A percentile compares a stretch with the other conserved stretches of the same genome.
Conservation (phyloP, 2,797 vertebrate genomes). For the Buceros bicornis region DNA sequence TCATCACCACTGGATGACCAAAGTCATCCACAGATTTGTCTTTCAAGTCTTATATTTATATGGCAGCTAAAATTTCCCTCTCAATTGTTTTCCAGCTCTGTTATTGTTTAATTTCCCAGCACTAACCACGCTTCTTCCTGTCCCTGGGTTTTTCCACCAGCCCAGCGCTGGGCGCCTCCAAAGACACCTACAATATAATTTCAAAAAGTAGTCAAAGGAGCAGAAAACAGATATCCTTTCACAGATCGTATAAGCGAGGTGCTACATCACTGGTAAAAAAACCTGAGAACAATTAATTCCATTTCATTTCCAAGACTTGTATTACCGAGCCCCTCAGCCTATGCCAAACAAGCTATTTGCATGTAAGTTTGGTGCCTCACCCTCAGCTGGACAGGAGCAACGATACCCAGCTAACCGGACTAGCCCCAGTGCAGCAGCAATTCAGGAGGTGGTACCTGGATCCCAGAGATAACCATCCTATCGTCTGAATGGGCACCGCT, state of each 20-base stretch:
- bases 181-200: neutral
- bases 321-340: neutral
- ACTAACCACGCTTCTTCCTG: neutral
- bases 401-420: neutral
- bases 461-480: neutral
- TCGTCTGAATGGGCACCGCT: rapidly evolving
- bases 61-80: neutral
- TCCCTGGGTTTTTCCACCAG: neutral
- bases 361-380: neutral
- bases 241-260: neutral
- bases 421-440: neutral
- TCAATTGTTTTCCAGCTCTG: neutral
- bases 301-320: neutral
- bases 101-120: neutral
- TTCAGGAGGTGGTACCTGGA: neutral
- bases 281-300: neutral
- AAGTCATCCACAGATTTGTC: neutral
- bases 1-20: neutral
- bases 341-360: neutral
- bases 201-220: neutral
- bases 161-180: neutral
- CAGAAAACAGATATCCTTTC: neutral
- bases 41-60: neutral
- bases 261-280: neutral
- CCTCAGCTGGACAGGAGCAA: neutral